phyloP scores from a whole-genome alignment of 2,888 invertebrate genomes.

The Oegoconia quadripuncta region DNA sequence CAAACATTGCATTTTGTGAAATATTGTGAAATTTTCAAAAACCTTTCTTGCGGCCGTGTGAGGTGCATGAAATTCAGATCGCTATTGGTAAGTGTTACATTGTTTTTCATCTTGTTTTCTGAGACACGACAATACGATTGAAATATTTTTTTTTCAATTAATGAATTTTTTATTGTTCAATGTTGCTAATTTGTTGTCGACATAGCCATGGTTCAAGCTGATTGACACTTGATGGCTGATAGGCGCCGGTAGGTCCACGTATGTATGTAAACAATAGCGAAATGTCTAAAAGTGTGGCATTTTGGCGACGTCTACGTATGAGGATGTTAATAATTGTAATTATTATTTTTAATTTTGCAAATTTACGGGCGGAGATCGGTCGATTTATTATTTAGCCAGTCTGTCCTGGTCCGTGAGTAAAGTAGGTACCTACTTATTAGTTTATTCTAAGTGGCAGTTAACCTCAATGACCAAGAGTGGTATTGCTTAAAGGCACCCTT shows the following conservation, averaged over 20 bases:
- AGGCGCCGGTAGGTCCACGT: background rate
- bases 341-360: too few species aligned
- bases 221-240: background rate
- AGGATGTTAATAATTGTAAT: too few species aligned
- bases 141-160: slow-evolving; percentile 43
- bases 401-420: too few species aligned
- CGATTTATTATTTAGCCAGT: too few species aligned
- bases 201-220: background rate
- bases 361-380: too few species aligned
- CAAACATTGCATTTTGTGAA: slow-evolving; percentile 29
- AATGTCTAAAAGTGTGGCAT: too few species aligned
- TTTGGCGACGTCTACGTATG: too few species aligned
- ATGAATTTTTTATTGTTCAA: slow-evolving; percentile 22
- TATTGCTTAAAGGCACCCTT: too few species aligned
- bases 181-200: slow-evolving; percentile 28
- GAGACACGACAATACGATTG: slow-evolving; percentile 47
- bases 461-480: too few species aligned
- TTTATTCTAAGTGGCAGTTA: too few species aligned
- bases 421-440: too few species aligned
- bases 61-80: background rate
- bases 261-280: slow-evolving; percentile 6
- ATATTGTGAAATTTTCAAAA: slow-evolving; percentile 29
- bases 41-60: slow-evolving; percentile 1
- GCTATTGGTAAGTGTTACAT: slow-evolving; percentile 32
- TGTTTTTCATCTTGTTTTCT: slow-evolving; percentile 22